phyloP scores from a whole-genome alignment of 2,888 invertebrate genomes.

The Cephus runcator region DNA sequence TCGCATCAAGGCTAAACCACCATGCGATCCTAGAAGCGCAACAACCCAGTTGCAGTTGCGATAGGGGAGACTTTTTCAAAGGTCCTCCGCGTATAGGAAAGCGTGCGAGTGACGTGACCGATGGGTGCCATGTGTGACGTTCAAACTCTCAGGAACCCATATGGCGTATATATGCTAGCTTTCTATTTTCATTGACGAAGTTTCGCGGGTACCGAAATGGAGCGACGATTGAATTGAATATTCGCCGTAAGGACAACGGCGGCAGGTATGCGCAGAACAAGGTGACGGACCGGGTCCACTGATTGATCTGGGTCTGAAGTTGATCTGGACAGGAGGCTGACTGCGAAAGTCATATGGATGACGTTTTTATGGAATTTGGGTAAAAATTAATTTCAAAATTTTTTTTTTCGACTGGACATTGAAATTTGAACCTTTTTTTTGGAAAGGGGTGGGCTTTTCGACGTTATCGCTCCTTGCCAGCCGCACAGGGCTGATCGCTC shows the following conservation, averaged over 20 bases:
- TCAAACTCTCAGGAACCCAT: conserved; percentile 47
- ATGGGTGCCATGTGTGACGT: conserved; percentile 41
- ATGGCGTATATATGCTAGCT: conserved; percentile 37
- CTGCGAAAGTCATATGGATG: neutral
- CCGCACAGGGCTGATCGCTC: neutral
- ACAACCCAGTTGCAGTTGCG: neutral
- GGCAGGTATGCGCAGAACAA: too few species aligned
- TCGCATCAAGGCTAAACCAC: neutral
- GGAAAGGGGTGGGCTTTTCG: too few species aligned
- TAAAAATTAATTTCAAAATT: neutral
- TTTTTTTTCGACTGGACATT: neutral
- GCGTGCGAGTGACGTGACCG: neutral
- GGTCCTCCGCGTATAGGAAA: neutral
- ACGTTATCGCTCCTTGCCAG: neutral
- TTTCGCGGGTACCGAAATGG: neutral
- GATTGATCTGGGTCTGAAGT: neutral
- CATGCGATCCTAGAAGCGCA: neutral
- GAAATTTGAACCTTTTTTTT: neutral
- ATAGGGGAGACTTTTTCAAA: neutral
- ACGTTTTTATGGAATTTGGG: neutral
- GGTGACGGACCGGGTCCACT: neutral
- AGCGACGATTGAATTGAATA: neutral
- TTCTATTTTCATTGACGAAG: conserved; percentile 44
- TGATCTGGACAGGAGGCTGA: neutral
- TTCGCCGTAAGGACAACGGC: neutral